Evolutionary conservation across 1,140 invertebrate genomes (phyloP).

Genomic region (Lepidurus packardi): DNA sequence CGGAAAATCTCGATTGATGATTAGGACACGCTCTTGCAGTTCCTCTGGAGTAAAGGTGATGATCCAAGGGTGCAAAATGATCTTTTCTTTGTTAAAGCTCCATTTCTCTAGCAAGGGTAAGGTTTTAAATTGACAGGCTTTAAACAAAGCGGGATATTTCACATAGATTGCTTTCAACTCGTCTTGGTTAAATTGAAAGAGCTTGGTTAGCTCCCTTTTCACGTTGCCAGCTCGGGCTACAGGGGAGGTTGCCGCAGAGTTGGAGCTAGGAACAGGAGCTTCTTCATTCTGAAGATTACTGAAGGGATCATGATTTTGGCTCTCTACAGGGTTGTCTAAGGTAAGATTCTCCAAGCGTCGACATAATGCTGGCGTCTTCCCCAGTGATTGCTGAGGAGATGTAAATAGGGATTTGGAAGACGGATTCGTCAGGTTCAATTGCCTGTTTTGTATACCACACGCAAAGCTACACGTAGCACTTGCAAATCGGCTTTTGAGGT

Average conservation of each 20-base stretch:
- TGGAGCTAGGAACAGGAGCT: neutral
- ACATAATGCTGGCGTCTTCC: neutral
- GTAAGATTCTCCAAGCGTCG: neutral
- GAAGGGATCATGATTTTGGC: neutral
- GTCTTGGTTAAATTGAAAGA: neutral
- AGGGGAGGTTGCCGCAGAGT: neutral
- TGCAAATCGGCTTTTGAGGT: neutral
- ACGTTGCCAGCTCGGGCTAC: neutral
- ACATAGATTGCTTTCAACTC: neutral
- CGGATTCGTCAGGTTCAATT: neutral
- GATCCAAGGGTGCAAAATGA: slow-evolving; percentile 4
- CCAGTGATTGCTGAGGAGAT: neutral
- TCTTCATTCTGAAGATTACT: neutral
- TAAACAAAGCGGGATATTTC: neutral
- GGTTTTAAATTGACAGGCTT: neutral
- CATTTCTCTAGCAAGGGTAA: slow-evolving; percentile 1
- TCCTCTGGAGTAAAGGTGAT: neutral
- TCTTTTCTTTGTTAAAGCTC: neutral
- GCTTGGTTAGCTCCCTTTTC: neutral
- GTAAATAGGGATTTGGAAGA: neutral
- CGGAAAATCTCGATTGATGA: neutral
- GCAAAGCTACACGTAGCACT: neutral
- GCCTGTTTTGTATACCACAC: neutral
- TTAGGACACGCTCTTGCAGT: neutral
- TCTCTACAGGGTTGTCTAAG: neutral